These are phyloP conservation scores for Dryobates pubescens DNA, from an alignment of 2,797 vertebrate genomes.

Conservation along the genomic window DNA sequence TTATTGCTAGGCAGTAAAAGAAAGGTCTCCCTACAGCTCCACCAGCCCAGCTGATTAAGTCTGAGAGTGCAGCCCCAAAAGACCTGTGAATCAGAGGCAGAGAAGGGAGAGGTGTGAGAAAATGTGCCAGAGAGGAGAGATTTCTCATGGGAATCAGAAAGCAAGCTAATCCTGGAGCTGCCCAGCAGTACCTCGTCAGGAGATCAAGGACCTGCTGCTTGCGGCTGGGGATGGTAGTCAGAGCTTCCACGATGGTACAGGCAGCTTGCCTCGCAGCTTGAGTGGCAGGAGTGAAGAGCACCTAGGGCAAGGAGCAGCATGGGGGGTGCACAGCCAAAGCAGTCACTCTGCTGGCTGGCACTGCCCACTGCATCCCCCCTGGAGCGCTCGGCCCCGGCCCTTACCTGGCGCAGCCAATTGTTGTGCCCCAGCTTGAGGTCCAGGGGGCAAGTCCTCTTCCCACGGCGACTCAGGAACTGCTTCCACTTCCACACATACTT, in stretches of 20 bases:
- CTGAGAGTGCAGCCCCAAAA: not conserved
- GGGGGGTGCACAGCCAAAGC: not conserved
- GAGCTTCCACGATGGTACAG: constrained; percentile 96
- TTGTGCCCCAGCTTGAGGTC: constrained; percentile 97
- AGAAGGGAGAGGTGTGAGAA: not conserved
- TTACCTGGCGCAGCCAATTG: constrained; percentile 97
- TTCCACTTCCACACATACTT: constrained; percentile 99
- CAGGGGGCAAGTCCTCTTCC: constrained; percentile 86
- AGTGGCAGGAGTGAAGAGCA: constrained; percentile 96
- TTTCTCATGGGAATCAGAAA: not conserved
- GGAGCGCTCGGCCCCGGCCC: not conserved
- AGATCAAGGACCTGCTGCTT: constrained; percentile 97
- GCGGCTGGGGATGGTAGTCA: constrained; percentile 95
- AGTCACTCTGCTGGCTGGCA: no score
- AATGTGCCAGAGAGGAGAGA: not conserved
- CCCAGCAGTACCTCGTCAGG: constrained; percentile 89
- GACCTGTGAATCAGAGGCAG: not conserved
- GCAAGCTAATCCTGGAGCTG: not conserved
- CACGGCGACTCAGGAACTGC: constrained; percentile 90
- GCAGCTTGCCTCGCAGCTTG: constrained; percentile 97
- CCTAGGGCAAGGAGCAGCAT: constrained; percentile 71
- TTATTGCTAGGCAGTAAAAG: not conserved
- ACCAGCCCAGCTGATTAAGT: not conserved
- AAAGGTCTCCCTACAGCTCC: not conserved
- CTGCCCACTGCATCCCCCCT: not conserved